Base-by-base conservation (phyloP, 92 coral and sea anemone genomes). In the Bergia sp. region DNA sequence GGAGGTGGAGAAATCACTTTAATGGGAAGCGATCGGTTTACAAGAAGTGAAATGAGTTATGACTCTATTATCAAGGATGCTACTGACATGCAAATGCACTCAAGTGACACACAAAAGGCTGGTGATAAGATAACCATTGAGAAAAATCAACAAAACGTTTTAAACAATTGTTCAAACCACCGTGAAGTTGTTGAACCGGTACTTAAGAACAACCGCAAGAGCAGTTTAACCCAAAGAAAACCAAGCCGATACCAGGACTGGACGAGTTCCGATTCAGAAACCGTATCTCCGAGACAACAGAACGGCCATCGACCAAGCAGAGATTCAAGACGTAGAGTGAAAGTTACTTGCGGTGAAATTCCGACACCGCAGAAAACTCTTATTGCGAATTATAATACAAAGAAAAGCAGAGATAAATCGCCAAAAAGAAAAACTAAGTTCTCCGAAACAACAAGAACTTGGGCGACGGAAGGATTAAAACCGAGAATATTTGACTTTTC, bases 11-110 rank as follows among this genome's bases (percentile, higher is more conserved):
- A 84, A 71, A 84, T 84, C 36, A 47, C 87, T 13, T 36, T 84
- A 69, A 53, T 84, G 61, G 91, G 91, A 90, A 92, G 75, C 82
- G 88, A 78, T 77, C 82, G 79, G 53, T 82, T 81, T 86, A 71
- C 77, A 76, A 89, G 50, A 37, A 42, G 69, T 80, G 78, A 90
- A 77, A 71, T 82, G 79, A 88, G 77, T 73, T 72, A 75, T 79
- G 92, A 82, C 71, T 41, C 58, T 45, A 7, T 77, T 39, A 13
- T 75, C 37, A 13, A 64, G 36, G 42, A 77, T 36, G 37, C 7
- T 15, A 86, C 86, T 92, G 89, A 92, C 1, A 92, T 92, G 94
- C 91, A 90, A 92, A 92, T 92, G 45, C 4, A 55, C 39, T 55
- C 65, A 76, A 86, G 58, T 43, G 89, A 76, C 11, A 40, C 61